Evolutionary conservation across 1,140 invertebrate genomes (phyloP), one percentile per base, ranked within the genome.

Genomic region (Zaprionus africanus): DNA sequence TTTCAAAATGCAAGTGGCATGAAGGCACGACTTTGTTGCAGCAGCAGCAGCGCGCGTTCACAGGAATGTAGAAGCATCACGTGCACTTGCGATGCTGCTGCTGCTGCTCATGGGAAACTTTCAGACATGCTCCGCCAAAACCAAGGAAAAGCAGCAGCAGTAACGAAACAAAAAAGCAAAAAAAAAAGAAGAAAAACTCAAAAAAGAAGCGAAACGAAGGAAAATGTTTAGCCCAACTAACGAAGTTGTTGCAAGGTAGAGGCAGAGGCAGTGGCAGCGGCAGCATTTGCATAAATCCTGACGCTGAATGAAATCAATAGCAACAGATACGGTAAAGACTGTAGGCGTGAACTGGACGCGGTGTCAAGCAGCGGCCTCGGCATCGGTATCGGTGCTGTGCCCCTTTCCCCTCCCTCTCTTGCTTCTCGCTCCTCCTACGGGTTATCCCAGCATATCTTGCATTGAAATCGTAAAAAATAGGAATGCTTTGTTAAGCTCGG

Each of bases 1-100:
- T 75, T 75, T 75, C 72, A 68, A 75, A 62, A 75, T 75, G 72
- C 72, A 75, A 75, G 72, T 75, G 66, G 72, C 72, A 75, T 75
- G 72, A 75, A 75, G 66, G 66, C 72, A 75, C 72, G 72, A 75
- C 58, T 75, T 72, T 75, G 41, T 15, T 67, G 46, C 63, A 43
- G 36, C 31, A 34, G 31, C 31, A 43, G 36, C 31, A 34, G 31
- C 31, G 31, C 63, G 63, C 58, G 57, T 43, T 66, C 46, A 36
- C 60, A 75, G 61, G 72, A 75, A 75, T 75, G 72, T 58, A 38
- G 64, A 46, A 61, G 71, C 66, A 62, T 68, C 72, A 75, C 72
- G 72, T 69, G 72, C 72, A 75, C 24, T 63, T 49, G 36, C 7
- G 31, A 36, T 56, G 9, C 41, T 59, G 28, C 22, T 22, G 22